Evolutionary conservation across 2,113 vertebrate genomes (phyloP).

Genomic region (Lycocorax pyrrhopterus): DNA sequence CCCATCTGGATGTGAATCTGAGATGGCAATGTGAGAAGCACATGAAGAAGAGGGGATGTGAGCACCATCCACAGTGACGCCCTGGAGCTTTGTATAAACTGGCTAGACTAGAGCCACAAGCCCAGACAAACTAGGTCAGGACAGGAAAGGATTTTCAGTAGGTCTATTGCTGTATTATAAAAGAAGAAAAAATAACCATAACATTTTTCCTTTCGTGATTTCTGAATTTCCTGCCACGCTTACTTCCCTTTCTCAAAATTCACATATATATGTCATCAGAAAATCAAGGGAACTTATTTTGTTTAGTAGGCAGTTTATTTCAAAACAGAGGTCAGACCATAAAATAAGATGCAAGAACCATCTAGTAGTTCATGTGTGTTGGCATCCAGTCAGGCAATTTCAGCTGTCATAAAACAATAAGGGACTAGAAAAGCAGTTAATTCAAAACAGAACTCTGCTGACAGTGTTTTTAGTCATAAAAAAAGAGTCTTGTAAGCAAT

Average conservation of each 20-base stretch:
- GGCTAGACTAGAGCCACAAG: neutral
- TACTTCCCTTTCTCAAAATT: neutral
- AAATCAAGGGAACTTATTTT: neutral
- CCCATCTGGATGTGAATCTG: neutral
- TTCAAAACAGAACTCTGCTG: neutral
- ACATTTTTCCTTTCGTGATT: neutral
- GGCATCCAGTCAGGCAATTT: neutral
- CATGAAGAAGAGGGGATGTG: neutral
- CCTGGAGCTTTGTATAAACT: neutral
- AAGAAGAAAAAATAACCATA: neutral
- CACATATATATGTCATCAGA: neutral
- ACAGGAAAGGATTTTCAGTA: neutral
- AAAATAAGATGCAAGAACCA: neutral
- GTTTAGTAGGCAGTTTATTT: slow-evolving; percentile 3
- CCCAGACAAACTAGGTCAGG: neutral
- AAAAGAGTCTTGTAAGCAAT: neutral
- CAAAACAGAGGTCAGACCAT: neutral
- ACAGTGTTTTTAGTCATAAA: neutral
- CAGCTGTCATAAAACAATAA: slow-evolving; percentile 34
- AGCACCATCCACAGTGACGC: neutral
- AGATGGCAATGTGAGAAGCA: neutral
- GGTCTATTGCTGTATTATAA: neutral
- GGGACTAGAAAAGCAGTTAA: neutral
- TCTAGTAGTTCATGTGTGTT: neutral
- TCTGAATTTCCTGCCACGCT: neutral